Evolutionary conservation across 2,113 vertebrate genomes (phyloP).

Genomic region (Pyrgilauda ruficollis): DNA sequence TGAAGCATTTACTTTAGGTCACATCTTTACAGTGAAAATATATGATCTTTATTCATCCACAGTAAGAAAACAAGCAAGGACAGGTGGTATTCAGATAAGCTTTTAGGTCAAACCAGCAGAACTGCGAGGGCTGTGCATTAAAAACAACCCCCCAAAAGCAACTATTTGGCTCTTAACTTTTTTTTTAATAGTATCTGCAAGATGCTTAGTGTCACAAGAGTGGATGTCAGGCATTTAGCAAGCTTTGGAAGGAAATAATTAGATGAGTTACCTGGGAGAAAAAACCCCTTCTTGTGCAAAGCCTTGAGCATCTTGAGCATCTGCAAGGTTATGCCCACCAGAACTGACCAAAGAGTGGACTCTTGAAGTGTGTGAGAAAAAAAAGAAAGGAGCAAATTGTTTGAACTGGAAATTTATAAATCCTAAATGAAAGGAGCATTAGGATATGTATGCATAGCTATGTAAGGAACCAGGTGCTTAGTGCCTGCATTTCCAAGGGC

Average conservation of each 20-base stretch:
- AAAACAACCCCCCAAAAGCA: neutral
- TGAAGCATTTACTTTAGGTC: neutral
- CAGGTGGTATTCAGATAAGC: neutral
- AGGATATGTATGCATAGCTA: neutral
- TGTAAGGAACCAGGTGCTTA: neutral
- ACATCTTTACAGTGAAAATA: neutral
- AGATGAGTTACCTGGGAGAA: neutral
- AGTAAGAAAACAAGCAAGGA: neutral
- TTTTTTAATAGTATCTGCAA: neutral
- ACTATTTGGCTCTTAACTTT: neutral
- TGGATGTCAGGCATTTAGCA: neutral
- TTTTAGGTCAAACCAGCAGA: neutral
- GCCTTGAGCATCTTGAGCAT: neutral
- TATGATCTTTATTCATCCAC: neutral
- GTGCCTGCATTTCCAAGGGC: neutral
- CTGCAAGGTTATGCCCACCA: neutral
- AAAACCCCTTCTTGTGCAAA: neutral
- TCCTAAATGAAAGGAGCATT: neutral
- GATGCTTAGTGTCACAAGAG: neutral
- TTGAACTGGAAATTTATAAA: neutral
- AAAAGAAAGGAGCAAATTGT: neutral
- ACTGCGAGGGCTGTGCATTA: neutral
- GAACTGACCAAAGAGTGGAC: neutral
- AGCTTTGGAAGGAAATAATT: neutral
- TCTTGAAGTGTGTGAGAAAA: neutral